Evolutionary conservation across 2,797 vertebrate species (phyloP).

Genomic region (Pipistrellus kuhlii): DNA sequence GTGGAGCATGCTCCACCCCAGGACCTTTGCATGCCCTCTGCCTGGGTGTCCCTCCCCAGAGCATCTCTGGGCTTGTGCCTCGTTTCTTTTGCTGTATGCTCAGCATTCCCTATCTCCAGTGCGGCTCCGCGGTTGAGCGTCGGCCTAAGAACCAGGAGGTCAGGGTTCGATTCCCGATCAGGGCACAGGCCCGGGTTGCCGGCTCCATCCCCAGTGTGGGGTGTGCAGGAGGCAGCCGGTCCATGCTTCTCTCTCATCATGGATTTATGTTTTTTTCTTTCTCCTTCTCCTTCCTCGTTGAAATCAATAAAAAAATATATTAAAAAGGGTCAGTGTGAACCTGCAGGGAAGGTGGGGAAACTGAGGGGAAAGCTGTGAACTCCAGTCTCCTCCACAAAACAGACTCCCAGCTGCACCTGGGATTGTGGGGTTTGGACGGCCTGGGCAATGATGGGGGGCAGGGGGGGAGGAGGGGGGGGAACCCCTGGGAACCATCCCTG

Average conservation of each 20-base stretch:
- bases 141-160: no score
- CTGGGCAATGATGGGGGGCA: background rate
- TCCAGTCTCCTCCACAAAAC: background rate
- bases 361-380: background rate
- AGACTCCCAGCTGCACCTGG: conserved; percentile 4
- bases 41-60: background rate
- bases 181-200: no score
- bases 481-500: conserved; percentile 48
- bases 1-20: background rate
- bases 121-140: no score
- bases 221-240: no score
- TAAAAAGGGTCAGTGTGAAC: no score
- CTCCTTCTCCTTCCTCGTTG: no score
- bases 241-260: no score
- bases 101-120: no score
- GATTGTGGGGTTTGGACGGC: conserved; percentile 51
- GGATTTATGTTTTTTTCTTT: no score
- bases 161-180: no score
- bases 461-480: background rate
- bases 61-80: background rate
- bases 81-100: background rate
- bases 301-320: no score
- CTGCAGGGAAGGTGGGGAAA: background rate
- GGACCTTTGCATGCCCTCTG: background rate
- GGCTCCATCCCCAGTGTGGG: no score